phyloP scores from a whole-genome alignment of 2,113 vertebrate species.

The Ictidomys tridecemlineatus region DNA sequence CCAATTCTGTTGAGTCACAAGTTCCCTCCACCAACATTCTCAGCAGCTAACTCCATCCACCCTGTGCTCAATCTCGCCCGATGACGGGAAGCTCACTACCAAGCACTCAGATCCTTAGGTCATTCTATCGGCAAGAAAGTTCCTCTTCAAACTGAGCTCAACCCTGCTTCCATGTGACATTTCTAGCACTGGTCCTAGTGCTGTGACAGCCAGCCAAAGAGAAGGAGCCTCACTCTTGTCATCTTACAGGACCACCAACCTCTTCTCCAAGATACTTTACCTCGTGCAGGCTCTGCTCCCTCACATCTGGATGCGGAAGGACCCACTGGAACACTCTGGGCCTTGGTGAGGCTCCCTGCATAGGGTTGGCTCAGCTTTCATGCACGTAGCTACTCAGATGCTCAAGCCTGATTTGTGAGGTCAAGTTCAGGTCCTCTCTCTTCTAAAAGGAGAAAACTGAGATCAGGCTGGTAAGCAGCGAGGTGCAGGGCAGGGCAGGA shows the following conservation, averaged over 20 bases:
- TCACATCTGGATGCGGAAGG: not conserved
- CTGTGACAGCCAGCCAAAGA: not conserved
- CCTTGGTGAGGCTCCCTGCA: not conserved
- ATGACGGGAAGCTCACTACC: not conserved
- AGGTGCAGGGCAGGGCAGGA: accelerated
- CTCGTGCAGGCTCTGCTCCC: not conserved
- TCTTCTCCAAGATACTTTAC: not conserved
- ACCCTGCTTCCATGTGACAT: accelerated
- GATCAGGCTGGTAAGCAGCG: not conserved
- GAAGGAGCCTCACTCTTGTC: not conserved
- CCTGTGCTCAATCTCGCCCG: not conserved
- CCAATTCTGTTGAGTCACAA: not conserved
- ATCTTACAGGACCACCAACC: not conserved
- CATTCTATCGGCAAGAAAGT: not conserved
- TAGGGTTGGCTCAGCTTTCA: accelerated
- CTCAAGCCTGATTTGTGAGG: accelerated
- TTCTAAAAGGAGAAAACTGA: not conserved
- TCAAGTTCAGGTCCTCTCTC: not conserved
- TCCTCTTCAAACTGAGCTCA: not conserved
- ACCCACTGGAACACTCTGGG: not conserved
- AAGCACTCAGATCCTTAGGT: not conserved
- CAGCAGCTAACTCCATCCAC: not conserved
- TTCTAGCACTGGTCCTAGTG: not conserved
- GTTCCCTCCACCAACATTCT: not conserved
- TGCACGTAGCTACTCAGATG: not conserved